phyloP scores from a whole-genome alignment of 2,113 vertebrate species.

The Actenoides lindsayi region DNA sequence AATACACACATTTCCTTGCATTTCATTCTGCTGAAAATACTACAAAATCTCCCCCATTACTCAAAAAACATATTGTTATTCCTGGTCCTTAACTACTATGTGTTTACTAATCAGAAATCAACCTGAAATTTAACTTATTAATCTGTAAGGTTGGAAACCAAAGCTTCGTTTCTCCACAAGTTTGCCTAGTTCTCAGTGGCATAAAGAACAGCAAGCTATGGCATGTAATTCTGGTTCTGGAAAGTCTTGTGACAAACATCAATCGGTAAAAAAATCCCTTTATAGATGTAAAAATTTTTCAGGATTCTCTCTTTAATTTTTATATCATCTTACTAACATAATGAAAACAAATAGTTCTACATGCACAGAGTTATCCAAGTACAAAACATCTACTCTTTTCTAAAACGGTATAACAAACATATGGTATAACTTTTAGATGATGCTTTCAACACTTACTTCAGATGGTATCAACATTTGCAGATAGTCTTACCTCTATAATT shows the following conservation, averaged over 20 bases:
- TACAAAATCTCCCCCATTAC: background rate
- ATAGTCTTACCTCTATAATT: conserved; percentile 36
- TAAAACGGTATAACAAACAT: conserved; percentile 31
- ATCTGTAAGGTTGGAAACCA: background rate
- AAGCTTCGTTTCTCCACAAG: background rate
- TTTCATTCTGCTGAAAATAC: background rate
- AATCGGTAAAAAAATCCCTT: conserved; percentile 11
- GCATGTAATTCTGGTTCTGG: background rate
- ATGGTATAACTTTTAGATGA: background rate
- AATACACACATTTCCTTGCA: background rate
- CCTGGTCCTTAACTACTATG: too few species aligned
- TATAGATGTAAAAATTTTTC: background rate
- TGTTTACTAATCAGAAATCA: background rate
- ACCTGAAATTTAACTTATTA: background rate
- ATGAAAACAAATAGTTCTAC: conserved; percentile 27
- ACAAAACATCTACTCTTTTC: background rate
- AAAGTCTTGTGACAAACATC: background rate
- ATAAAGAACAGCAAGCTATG: background rate
- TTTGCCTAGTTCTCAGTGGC: background rate
- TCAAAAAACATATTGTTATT: background rate
- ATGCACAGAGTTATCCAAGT: background rate
- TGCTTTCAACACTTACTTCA: conserved; percentile 40
- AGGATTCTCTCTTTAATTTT: background rate
- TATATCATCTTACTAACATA: background rate
- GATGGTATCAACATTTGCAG: background rate